Base-by-base conservation (phyloP, 2,797 vertebrate genomes). In the Dermochelys coriacea region DNA sequence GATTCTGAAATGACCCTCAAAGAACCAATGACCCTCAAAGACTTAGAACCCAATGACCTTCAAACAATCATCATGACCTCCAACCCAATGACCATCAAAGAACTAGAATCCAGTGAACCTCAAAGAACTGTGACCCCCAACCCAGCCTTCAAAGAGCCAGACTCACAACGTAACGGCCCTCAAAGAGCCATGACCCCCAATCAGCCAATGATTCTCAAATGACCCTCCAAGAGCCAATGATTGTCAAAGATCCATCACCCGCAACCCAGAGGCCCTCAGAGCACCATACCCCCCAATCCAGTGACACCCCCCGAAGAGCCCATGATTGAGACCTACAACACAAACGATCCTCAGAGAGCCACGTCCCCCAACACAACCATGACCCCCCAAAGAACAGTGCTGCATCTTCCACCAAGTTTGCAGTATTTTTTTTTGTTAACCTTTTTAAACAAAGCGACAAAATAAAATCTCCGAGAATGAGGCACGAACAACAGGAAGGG, bases 371-470 rank as follows among this genome's bases (percentile, higher is more conserved):
- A 64, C 7, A 34, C 61, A n/a, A 21, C 64, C 64, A 23, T 19
- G 64, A 11, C 9, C 19, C 34, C 14, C 31, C 21, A 61, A 71
- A 68, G n/a, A 68, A 71, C n/a, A 41, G 19, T 10, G 10, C 64
- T 11, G 5, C 10, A n/a, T n/a, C 14, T 64, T 16, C n/a, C 34
- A 19, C 52, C 80, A 45, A 87, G 74, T 29, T 41, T 79, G 55
- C 64, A 51, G 47, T 54, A 81, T 85, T 85, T 80, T 50, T 80
- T 80, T 85, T 80, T 82, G 91, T 92, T 92, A 88, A 92, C 86
- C 88, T 85, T 92, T 88, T 92, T 92, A 92, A 85, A 92, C 86
- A 92, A 92, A 92, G 82, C 91, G 77, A 82, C 41, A 50, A 71
- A 37, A 71, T 14, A n/a, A 27, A 49, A 21, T 87, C 59, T 77